Evolutionary conservation across 2,113 vertebrate species (phyloP), one percentile per base, ranked within the genome.

Genomic region (Pteronura brasiliensis): DNA sequence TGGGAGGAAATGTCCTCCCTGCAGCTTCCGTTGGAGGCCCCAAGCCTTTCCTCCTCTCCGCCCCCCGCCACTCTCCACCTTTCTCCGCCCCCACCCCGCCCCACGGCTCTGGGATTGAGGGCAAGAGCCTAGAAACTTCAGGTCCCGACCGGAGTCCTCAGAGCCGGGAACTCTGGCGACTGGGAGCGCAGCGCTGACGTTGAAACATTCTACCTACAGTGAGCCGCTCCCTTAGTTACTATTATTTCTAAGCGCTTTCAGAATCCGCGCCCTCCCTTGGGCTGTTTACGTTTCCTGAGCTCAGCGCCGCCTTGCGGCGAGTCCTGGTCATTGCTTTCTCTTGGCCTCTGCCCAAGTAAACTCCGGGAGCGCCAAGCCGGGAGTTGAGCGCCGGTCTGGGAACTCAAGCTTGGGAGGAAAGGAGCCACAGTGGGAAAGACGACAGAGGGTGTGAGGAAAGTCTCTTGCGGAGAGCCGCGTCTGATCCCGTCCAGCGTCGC

Each of bases 361-460:
- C 27, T n/a, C 1, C 4, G 0, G 20, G 42, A 52, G 14, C 11
- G 4, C 10, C 0, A 25, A 2, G 7, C 63, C 0, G 4, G 17
- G 52, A 55, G 52, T 55, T 55, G 52, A 55, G 52, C 13, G 49
- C 52, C 0, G 4, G 7, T 23, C 52, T 34, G 80, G 34, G 31
- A 79, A 77, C 25, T 36, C 55, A 11, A 4, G 17, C 42, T 76
- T 36, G 18, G 6, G 21, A 90, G 59, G 42, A 80, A 72, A 84
- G 7, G 6, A 25, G 11, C 15, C 2, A 1, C 31, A 65, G 6
- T 65, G 63, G 52, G 4, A 61, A 90, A 77, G 52, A 72, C 5
- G 4, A 39, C 36, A 25, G 39, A 44, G n/a, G 25, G 39, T 7
- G 3, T 7, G 42, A 79, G 23, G 21, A 72, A 39, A 74, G 27